Percentiles rank a stretch among this genome's conserved stretches.
Evolutionary conservation across 2,888 invertebrate species (phyloP).

Genomic region (Iphiclides podalirius): DNA sequence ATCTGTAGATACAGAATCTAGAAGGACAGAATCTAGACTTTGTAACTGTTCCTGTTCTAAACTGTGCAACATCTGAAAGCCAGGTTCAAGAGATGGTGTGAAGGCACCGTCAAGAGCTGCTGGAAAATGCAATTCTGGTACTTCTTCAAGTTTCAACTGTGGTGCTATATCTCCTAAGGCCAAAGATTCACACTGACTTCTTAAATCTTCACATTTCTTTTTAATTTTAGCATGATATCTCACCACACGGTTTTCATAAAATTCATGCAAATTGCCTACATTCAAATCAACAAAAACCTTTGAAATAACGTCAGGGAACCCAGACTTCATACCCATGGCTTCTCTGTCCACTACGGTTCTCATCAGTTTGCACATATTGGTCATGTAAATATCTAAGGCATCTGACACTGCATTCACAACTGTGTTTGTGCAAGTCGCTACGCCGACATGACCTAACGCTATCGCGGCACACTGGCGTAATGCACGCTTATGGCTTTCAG

Average conservation of each 20-base stretch:
- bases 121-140: slow-evolving; percentile 77
- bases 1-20: slow-evolving; percentile 61
- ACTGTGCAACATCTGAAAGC: slow-evolving; percentile 83
- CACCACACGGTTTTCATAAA: slow-evolving; percentile 64
- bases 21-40: slow-evolving; percentile 61
- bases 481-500: slow-evolving; percentile 68
- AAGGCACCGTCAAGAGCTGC: slow-evolving; percentile 72
- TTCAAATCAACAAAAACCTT: slow-evolving; percentile 70
- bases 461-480: slow-evolving; percentile 69
- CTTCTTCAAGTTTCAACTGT: slow-evolving; percentile 67
- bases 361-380: slow-evolving; percentile 67
- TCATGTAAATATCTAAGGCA: slow-evolving; percentile 61
- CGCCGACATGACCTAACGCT: slow-evolving; percentile 64
- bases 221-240: slow-evolving; percentile 62
- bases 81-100: slow-evolving; percentile 81
- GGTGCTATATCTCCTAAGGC: slow-evolving; percentile 60
- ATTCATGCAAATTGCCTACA: slow-evolving; percentile 64
- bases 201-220: slow-evolving; percentile 53
- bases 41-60: slow-evolving; percentile 80
- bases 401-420: slow-evolving; percentile 63
- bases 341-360: slow-evolving; percentile 64
- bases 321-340: slow-evolving; percentile 60
- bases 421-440: slow-evolving; percentile 59
- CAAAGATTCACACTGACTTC: slow-evolving; percentile 53
- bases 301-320: slow-evolving; percentile 69